Conservation (phyloP, 2,113 vertebrate genomes). For the Antennarius striatus region DNA sequence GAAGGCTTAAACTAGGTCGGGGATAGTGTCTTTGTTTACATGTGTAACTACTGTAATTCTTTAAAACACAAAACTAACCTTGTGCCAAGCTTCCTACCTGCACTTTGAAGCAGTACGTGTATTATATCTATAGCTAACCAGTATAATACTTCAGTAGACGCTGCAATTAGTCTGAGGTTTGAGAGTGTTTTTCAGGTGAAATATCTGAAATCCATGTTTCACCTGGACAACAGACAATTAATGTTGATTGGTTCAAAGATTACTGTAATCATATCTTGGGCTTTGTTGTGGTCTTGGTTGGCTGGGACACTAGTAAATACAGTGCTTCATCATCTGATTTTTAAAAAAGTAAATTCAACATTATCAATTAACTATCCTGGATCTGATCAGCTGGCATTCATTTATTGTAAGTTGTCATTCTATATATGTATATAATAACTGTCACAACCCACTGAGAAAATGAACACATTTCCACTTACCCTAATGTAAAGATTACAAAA, state of each 20-base stretch:
- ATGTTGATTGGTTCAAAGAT: conserved; percentile 9
- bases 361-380: conserved; percentile 56
- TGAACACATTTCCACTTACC: conserved; percentile 8
- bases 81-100: conserved; percentile 80
- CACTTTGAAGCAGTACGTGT: conserved; percentile 79
- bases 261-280: conserved; percentile 33
- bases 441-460: conserved; percentile 19
- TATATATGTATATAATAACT: conserved; percentile 31
- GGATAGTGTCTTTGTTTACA: conserved; percentile 82
- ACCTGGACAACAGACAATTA: neutral
- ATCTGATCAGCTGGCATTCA: conserved; percentile 38
- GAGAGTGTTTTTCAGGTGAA: conserved; percentile 36
- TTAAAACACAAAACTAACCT: conserved; percentile 77
- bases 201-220: conserved; percentile 16
- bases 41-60: conserved; percentile 76
- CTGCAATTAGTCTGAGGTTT: conserved; percentile 65
- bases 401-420: conserved; percentile 30
- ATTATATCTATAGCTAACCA: conserved; percentile 75
- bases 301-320: conserved; percentile 53
- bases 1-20: conserved; percentile 65
- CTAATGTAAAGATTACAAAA: conserved; percentile 18
- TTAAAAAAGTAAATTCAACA: neutral
- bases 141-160: conserved; percentile 76
- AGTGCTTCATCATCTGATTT: conserved; percentile 23
- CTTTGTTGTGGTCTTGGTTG: conserved; percentile 49